Evolutionary conservation across 2,113 vertebrate genomes (phyloP).

Genomic region (Actenoides lindsayi): DNA sequence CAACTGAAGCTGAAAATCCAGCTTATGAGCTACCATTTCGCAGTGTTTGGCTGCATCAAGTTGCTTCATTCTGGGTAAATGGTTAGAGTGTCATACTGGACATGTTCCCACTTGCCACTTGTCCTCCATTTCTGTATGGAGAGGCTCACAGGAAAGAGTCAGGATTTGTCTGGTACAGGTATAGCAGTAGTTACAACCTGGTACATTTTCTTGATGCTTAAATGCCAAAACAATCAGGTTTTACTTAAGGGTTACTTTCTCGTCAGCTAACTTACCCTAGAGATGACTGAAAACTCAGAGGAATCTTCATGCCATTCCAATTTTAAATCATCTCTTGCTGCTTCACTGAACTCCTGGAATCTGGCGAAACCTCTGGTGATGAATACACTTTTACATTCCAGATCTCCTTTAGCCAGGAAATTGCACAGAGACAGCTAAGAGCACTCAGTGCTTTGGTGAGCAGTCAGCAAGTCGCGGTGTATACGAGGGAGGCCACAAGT

Average conservation of each 20-base stretch:
- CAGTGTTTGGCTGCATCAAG: neutral
- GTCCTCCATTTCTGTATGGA: neutral
- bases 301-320: neutral
- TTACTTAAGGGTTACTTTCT: neutral
- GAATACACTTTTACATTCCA: slow-evolving; percentile 56
- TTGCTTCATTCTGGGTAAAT: neutral
- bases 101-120: neutral
- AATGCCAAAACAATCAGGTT: neutral
- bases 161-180: neutral
- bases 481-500: slow-evolving; percentile 18
- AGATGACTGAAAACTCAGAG: neutral
- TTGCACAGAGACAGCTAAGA: slow-evolving; percentile 21
- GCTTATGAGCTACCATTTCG: neutral
- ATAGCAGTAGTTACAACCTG: neutral
- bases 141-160: neutral
- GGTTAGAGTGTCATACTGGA: neutral
- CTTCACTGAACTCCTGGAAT: slow-evolving; percentile 57
- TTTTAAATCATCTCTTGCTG: slow-evolving; percentile 32
- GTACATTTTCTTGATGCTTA: neutral
- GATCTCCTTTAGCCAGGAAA: slow-evolving; percentile 52
- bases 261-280: neutral
- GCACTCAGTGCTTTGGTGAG: neutral
- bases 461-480: neutral
- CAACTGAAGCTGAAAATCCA: neutral
- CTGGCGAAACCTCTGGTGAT: slow-evolving; percentile 45